Base-by-base conservation (phyloP, 2,113 vertebrate genomes). In the Hucho hucho region DNA sequence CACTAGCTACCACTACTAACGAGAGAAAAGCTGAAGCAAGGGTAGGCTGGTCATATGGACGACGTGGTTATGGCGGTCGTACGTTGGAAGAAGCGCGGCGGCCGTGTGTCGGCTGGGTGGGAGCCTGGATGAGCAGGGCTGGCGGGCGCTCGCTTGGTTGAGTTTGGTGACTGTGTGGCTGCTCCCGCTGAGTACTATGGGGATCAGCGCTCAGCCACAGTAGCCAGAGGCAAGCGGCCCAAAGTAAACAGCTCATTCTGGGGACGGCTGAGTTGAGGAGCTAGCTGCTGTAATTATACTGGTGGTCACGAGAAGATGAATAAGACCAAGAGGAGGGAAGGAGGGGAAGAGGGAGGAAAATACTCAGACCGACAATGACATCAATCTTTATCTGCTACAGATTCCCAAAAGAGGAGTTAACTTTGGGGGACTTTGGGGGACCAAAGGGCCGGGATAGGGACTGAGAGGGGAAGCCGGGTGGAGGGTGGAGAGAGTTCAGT, bases 181-280 rank as follows among this genome's bases (percentile, higher is more conserved):
- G 76, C 79, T 84, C 77, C 77, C 7, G 65, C 81, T 69, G 71
- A 12, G 68, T 72, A 73, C 74, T 26, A 69, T 69, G 73, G 78
- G 82, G 73, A 79, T 61, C 66, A 70, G 76, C 79, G 74, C 77
- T 58, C 76, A 74, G 81, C 80, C 79, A 74, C 83, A 81, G 69
- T 75, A 81, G 80, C 87, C 80, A 89, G 78, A 83, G 81, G 80
- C 85, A 64, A 83, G 84, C 70, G 84, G 84, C 85, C 84, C 79
- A 87, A 76, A 74, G 85, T 88, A 90, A 92, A 92, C 89, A 88
- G 80, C 79, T 88, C 70, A 53, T 79, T 85, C 70, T 82, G 77
- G 84, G 72, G 82, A 64, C 72, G 75, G 79, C 16, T 18, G 16
- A 53, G 78, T 82, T 53, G 69, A 80, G 75, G 74, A 81, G 37